Evolutionary conservation across 1,140 invertebrate genomes (phyloP), one percentile per base, ranked within the genome.

Genomic region (Littorina saxatilis): DNA sequence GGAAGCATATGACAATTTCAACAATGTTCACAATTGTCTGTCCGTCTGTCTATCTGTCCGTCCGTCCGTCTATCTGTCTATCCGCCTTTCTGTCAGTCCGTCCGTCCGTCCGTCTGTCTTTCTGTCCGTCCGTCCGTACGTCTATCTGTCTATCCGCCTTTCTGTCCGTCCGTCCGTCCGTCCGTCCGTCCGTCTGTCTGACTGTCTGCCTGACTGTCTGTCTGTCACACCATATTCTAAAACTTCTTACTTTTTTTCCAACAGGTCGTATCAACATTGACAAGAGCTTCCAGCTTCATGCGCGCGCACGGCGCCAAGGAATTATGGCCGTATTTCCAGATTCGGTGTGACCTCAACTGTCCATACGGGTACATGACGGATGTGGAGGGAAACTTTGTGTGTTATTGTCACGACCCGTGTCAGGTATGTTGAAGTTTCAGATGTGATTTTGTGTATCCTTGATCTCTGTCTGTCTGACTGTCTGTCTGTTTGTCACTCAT

Each of bases 321-420:
- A 72, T 29, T 80, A 29, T 76, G 70, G 82, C 73, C 72, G 20
- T 80, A 80, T 58, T 66, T 79, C 52, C 39, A 50, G 55, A 66
- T 58, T 1, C 73, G 58, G 23, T 85, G 84, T 40, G 63, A 77
- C 47, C 70, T 81, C 37, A 78, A 61, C 9, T 88, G 87, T 82
- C 52, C 73, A 7, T 86, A 88, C 58, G 87, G 87, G 32, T 87
- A 84, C 37, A 72, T 86, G 23, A 83, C 87, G 15, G 87, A 88
- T 72, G 80, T 88, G 13, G 87, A 88, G 40, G 87, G 87, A 15
- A 82, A 80, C 35, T 63, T 61, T 3, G 81, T 87, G 32, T 88
- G 87, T 77, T 81, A 83, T 63, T 88, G 87, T 52, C 68, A 84
- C 40, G 81, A 88, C 39, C 87, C 87, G 0, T 88, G 87, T 63